Base-by-base conservation (phyloP, 2,888 invertebrate species). In the Busseola fusca region DNA sequence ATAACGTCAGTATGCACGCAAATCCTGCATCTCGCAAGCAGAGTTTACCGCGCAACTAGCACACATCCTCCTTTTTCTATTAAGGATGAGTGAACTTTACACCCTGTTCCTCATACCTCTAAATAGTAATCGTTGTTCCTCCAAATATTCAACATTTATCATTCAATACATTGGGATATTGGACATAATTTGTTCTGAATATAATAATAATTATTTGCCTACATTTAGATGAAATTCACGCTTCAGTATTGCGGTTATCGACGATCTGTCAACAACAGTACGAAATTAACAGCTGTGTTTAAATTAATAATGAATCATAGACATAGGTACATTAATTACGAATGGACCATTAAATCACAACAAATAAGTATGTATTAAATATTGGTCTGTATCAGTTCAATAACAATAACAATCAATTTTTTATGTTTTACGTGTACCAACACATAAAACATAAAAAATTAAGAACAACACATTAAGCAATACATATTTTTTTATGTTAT, bases 201-300 rank as follows among this genome's bases (percentile, higher is more conserved):
- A 54, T 14, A 60, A 34, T 37, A n/a, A 27, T 27, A 1, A 45
- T 34, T 63, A 37, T 63, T 50, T 42, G 9, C 68, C 7, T n/a
- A 21, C 1, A 54, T 27, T 60, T 14, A 18, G 14, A 37, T 34
- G 30, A 45, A 63, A 42, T 76, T 54, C 48, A 34, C 27, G 18
- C 5, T 52, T n/a, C 42, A 12, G 69, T 30, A 0, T 59, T 68
- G 69, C 21, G 73, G 25, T 59, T 59, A 57, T 50, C 18, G 65
- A 65, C 7, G 30, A 57, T 50, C 74, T 74, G 56, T 72, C 65
- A 72, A 34, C 30, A 48, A 14, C 64, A 37, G 58, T 2, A 30
- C 37, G n/a, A 30, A 40, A 76, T 76, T 30, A 52, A 68, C 27
- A 48, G 14, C 45, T 54, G 30, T 34, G 37, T 68, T 40, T 59